A percentile compares a stretch with the other conserved stretches of the same genome.
Evolutionary conservation across 1,140 invertebrate genomes (phyloP).

Genomic region (Bombus soroeensis): DNA sequence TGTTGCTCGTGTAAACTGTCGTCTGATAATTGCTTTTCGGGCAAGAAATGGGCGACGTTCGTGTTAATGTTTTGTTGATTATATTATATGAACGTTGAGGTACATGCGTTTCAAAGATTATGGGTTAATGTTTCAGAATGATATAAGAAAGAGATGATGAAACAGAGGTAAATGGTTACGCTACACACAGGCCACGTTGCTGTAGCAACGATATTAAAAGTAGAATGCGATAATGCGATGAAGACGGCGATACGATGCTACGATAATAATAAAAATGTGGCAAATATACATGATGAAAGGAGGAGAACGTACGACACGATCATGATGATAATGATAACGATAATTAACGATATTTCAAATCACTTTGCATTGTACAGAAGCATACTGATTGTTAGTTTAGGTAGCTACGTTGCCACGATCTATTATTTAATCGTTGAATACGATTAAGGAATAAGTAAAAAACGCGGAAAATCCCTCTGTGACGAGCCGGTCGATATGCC

Average conservation of each 20-base stretch:
- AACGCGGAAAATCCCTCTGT: slow-evolving; percentile 48
- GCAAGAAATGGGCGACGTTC: slow-evolving; percentile 59
- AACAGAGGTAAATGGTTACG: slow-evolving; percentile 33
- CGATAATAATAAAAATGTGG: not conserved
- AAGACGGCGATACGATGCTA: slow-evolving; percentile 12
- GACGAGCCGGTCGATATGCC: slow-evolving; percentile 38
- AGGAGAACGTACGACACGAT: not conserved
- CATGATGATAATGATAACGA: slow-evolving; percentile 45
- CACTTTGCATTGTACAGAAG: slow-evolving; percentile 80
- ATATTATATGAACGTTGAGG: slow-evolving; percentile 79
- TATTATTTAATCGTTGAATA: slow-evolving; percentile 70
- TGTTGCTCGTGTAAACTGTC: slow-evolving; percentile 64
- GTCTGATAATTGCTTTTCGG: slow-evolving; percentile 67
- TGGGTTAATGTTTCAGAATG: slow-evolving; percentile 72
- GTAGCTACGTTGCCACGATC: slow-evolving; percentile 78
- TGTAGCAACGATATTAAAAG: slow-evolving; percentile 53
- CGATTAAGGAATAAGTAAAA: slow-evolving; percentile 20
- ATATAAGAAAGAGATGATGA: slow-evolving; percentile 18
- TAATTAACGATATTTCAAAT: slow-evolving; percentile 69
- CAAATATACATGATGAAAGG: not conserved
- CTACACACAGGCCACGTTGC: slow-evolving; percentile 37
- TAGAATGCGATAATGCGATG: not conserved
- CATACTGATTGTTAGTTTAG: slow-evolving; percentile 81
- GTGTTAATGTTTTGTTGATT: slow-evolving; percentile 80
- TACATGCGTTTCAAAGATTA: slow-evolving; percentile 75